Percentiles rank a stretch among this genome's conserved stretches.
These are phyloP conservation scores for Helicorthomorpha holstii DNA, from an alignment of 1,140 invertebrate species.

Conservation along the genomic window DNA sequence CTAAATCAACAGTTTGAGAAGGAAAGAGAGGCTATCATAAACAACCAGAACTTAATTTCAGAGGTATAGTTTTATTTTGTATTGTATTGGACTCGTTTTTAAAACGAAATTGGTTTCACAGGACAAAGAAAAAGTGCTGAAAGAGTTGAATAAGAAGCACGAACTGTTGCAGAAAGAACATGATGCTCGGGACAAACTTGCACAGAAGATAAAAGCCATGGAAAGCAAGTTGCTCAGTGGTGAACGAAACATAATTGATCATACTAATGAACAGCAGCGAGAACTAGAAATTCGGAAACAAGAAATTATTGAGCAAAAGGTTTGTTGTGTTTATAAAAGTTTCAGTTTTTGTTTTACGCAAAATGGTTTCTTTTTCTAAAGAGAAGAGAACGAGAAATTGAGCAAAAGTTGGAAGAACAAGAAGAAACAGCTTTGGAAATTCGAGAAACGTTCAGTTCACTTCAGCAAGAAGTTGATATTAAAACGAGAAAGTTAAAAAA, in stretches of 20 bases:
- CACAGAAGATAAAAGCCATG: conserved; percentile 41
- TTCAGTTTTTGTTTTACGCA: too few relatives aligned
- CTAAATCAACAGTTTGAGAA: conserved; percentile 32
- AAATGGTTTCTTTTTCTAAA: conserved; percentile 17
- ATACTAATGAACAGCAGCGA: conserved; percentile 72
- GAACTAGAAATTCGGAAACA: conserved; percentile 56
- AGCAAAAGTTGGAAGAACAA: conserved; percentile 66
- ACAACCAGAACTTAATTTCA: conserved; percentile 31
- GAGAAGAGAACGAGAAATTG: conserved; percentile 56
- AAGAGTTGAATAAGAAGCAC: conserved; percentile 38
- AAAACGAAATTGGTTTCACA: conserved; percentile 7
- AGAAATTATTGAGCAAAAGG: conserved; percentile 71
- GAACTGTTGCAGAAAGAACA: conserved; percentile 33
- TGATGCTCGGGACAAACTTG: conserved; percentile 33
- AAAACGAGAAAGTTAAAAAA: conserved; percentile 75
- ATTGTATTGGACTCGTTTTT: neutral
- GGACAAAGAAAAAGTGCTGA: conserved; percentile 38
- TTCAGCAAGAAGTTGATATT: conserved; percentile 81
- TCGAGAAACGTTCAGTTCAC: conserved; percentile 60
- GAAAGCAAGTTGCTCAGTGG: conserved; percentile 77
- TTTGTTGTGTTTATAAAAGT: conserved; percentile 18
- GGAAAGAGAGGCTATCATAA: conserved; percentile 34
- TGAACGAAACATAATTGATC: conserved; percentile 70
- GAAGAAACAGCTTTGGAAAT: conserved; percentile 75
- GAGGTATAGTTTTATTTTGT: too few relatives aligned